Percentiles rank a stretch among this genome's conserved stretches.
These are phyloP conservation scores for Darevskia nairensis DNA, from an alignment of 2,797 vertebrate genomes.

Conservation along the genomic window DNA sequence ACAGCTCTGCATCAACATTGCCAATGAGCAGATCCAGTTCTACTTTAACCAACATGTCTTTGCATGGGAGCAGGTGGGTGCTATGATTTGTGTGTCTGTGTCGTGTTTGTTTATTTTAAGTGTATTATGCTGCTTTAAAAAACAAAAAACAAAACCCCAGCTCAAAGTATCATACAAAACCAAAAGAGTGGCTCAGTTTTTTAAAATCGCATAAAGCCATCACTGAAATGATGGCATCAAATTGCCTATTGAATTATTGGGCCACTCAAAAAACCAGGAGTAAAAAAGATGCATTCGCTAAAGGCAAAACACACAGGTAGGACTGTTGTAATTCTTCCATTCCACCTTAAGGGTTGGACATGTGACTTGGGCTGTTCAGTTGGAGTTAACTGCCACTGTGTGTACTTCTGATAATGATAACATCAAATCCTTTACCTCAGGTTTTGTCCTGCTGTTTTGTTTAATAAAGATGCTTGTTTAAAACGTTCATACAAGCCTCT, in stretches of 20 bases:
- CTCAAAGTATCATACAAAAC: background rate
- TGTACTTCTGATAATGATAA: no score
- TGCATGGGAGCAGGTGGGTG: slow-evolving; percentile 94
- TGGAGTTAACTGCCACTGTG: no score
- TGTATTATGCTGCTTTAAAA: background rate
- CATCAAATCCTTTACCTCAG: no score
- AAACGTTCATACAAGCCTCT: no score
- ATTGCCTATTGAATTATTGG: background rate
- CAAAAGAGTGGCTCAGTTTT: background rate
- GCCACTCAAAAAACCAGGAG: background rate
- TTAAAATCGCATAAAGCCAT: background rate
- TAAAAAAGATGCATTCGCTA: background rate
- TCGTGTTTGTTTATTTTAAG: background rate
- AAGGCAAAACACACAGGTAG: background rate
- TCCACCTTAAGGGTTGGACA: no score
- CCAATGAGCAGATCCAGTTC: slow-evolving; percentile 99
- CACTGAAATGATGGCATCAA: background rate
- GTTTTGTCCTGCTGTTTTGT: no score
- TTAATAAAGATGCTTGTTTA: no score
- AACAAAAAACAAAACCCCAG: no score
- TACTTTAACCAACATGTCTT: slow-evolving; percentile 99
- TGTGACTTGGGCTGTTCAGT: no score
- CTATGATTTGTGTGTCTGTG: background rate
- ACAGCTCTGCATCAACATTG: slow-evolving; percentile 99
- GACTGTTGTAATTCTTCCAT: no score